Evolutionary conservation across 2,888 invertebrate species (phyloP).

Genomic region (Acleris literana): DNA sequence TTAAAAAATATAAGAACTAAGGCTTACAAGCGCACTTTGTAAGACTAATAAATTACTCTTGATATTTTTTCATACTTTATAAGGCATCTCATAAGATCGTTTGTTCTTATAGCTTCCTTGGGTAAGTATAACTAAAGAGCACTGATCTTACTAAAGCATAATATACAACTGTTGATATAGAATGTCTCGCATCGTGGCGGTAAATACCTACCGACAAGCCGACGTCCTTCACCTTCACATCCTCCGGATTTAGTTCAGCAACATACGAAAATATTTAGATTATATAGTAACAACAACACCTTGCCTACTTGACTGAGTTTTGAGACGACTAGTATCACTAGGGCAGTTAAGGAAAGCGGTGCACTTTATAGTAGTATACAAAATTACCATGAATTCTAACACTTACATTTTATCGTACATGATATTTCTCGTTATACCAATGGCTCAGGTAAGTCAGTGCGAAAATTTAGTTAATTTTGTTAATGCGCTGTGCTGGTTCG

Average conservation of each 20-base stretch:
- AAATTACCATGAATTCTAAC: conserved; percentile 9
- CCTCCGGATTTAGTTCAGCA: conserved; percentile 5
- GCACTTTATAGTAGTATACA: not conserved
- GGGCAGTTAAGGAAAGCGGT: not conserved
- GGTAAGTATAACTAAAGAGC: too few relatives aligned
- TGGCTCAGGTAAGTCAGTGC: conserved; percentile 17
- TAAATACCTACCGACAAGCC: not conserved
- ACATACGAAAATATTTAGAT: conserved; percentile 8
- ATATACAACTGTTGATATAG: too few relatives aligned
- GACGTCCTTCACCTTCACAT: conserved; percentile 5
- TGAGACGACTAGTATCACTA: not conserved
- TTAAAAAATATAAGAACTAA: too few relatives aligned
- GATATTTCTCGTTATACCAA: conserved; percentile 13
- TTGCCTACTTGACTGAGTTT: not conserved
- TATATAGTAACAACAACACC: not conserved
- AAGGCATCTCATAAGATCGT: too few relatives aligned
- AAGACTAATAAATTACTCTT: too few relatives aligned
- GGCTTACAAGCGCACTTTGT: too few relatives aligned
- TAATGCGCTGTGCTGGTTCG: not conserved
- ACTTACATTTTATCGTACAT: not conserved
- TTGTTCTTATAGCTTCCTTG: too few relatives aligned
- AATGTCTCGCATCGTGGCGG: not conserved
- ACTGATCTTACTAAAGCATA: too few relatives aligned
- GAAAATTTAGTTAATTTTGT: not conserved
- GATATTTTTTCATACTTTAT: too few relatives aligned